Percentiles rank a stretch among this genome's conserved stretches.
phyloP scores from a whole-genome alignment of 1,140 invertebrate genomes.

The Euura lappo region DNA sequence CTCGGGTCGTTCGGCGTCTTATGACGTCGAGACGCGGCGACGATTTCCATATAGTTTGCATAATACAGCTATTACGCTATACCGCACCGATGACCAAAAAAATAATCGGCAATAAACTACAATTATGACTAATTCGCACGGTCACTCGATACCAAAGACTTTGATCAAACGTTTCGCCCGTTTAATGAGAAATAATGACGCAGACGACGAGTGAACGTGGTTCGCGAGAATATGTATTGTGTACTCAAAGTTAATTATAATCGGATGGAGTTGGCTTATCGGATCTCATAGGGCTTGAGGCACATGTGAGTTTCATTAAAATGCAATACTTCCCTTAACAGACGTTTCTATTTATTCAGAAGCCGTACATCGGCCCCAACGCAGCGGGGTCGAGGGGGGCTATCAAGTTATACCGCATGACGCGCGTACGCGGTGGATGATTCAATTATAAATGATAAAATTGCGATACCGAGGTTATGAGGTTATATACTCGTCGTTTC shows the following conservation, averaged over 20 bases:
- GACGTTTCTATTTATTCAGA: conserved; percentile 1
- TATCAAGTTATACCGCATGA: background rate
- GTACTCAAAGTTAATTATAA: background rate
- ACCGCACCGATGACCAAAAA: no score
- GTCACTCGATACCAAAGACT: no score
- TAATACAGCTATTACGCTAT: background rate
- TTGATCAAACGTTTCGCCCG: no score
- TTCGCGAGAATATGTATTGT: background rate
- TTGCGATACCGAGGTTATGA: no score
- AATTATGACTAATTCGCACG: no score
- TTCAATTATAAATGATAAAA: no score
- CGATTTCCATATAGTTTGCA: background rate
- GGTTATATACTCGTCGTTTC: no score
- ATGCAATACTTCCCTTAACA: background rate
- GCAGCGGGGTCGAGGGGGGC: background rate
- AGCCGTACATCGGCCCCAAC: background rate
- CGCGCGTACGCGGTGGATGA: no score
- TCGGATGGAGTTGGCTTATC: background rate
- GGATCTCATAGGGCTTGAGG: background rate
- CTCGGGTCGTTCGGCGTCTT: background rate
- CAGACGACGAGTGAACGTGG: no score
- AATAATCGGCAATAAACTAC: no score
- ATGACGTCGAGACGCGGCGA: background rate
- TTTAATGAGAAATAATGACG: no score
- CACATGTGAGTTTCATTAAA: conserved; percentile 3